phyloP scores from a whole-genome alignment of 1,140 invertebrate genomes.

The Trinorchestia longiramus region DNA sequence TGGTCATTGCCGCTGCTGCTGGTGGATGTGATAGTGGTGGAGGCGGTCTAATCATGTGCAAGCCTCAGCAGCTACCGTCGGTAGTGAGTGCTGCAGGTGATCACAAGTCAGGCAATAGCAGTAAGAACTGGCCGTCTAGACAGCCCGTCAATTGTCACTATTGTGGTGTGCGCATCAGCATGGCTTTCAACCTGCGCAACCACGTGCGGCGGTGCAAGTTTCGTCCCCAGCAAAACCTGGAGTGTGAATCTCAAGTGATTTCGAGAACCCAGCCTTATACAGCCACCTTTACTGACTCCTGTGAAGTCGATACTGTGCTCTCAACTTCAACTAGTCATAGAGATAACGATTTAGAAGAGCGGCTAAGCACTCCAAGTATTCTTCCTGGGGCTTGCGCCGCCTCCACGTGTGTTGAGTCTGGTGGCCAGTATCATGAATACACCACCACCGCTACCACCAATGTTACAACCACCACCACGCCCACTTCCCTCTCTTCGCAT shows the following conservation, averaged over 20 bases:
- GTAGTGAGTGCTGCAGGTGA: not conserved
- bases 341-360: not conserved
- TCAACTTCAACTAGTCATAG: not conserved
- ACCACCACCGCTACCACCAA: slow-evolving; percentile 9
- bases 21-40: not conserved
- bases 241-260: not conserved
- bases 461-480: slow-evolving; percentile 22
- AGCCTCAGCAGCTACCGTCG: not conserved
- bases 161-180: slow-evolving; percentile 66
- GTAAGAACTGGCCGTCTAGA: slow-evolving; percentile 67
- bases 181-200: slow-evolving; percentile 67
- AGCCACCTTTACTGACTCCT: not conserved
- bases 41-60: not conserved
- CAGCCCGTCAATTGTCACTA: slow-evolving; percentile 67
- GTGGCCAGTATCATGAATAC: not conserved
- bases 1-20: not conserved
- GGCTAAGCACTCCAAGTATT: not conserved
- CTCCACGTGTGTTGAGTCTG: not conserved
- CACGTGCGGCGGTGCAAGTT: slow-evolving; percentile 67
- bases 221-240: slow-evolving; percentile 60
- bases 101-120: not conserved
- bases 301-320: slow-evolving; percentile 1
- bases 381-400: not conserved
- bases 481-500: slow-evolving; percentile 39
- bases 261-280: slow-evolving; percentile 43